Percentiles rank a stretch among this genome's conserved stretches.
These are phyloP conservation scores for Dissostichus mawsoni DNA, from an alignment of 2,113 vertebrate genomes.

Conservation along the genomic window DNA sequence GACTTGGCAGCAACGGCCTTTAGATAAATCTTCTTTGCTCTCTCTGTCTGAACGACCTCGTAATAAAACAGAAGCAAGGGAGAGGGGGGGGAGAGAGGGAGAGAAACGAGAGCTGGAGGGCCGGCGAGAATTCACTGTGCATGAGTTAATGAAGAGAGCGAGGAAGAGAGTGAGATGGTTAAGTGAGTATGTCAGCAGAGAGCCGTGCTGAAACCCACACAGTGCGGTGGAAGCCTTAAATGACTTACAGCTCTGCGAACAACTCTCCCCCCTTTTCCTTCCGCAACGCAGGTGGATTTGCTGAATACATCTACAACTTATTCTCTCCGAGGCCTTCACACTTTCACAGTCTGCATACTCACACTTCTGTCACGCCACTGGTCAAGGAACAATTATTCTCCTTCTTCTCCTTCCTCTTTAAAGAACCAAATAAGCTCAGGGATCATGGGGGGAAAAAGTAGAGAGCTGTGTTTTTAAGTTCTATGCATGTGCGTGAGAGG, in stretches of 20 bases:
- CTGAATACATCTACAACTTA: slow-evolving; percentile 43
- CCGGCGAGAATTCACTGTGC: slow-evolving; percentile 76
- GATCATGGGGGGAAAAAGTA: slow-evolving; percentile 68
- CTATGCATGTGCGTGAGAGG: slow-evolving; percentile 23
- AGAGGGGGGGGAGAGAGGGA: slow-evolving; percentile 59
- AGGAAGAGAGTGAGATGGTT: slow-evolving; percentile 73
- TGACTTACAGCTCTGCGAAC: slow-evolving; percentile 70
- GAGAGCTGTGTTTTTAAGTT: slow-evolving; percentile 57
- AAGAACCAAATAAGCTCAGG: slow-evolving; percentile 81
- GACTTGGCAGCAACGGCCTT: slow-evolving; percentile 78
- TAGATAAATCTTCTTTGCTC: slow-evolving; percentile 78
- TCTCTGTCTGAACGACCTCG: slow-evolving; percentile 76
- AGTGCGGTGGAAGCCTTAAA: slow-evolving; percentile 68
- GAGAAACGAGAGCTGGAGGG: slow-evolving; percentile 72
- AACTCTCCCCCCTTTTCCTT: slow-evolving; percentile 46
- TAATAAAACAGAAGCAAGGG: slow-evolving; percentile 76
- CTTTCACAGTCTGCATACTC: slow-evolving; percentile 46
- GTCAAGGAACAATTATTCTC: slow-evolving; percentile 59
- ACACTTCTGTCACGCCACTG: slow-evolving; percentile 51
- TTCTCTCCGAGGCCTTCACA: slow-evolving; percentile 42
- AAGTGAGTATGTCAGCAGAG: slow-evolving; percentile 79
- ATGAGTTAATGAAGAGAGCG: slow-evolving; percentile 81
- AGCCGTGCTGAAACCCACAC: slow-evolving; percentile 71
- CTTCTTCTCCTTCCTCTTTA: slow-evolving; percentile 53
- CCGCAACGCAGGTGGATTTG: slow-evolving; percentile 53